A percentile compares a stretch with the other conserved stretches of the same genome.
Evolutionary conservation across 2,888 invertebrate species (phyloP).

Genomic region (Acrobasis suavella): DNA sequence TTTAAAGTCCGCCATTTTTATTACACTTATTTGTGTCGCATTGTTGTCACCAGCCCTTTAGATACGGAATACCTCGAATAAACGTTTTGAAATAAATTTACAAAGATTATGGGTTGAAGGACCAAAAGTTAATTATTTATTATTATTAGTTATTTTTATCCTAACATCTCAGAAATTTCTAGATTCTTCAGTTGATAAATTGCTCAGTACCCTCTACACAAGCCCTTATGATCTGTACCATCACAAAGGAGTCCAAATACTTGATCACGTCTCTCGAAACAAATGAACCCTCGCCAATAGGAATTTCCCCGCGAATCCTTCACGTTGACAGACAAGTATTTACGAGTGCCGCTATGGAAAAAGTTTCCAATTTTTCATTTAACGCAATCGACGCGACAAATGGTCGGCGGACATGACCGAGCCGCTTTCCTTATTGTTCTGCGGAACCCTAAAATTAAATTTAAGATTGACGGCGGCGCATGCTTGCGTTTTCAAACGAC

Average conservation of each 20-base stretch:
- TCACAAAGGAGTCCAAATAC: not conserved
- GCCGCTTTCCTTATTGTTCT: conserved; percentile 18
- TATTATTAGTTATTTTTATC: too few species aligned
- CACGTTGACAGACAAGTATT: conserved; percentile 56
- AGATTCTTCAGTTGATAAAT: too few species aligned
- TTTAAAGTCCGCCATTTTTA: too few species aligned
- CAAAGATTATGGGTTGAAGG: too few species aligned
- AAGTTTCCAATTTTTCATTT: conserved; percentile 45
- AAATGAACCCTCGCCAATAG: conserved; percentile 23
- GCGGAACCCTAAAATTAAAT: conserved; percentile 21
- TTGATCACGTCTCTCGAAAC: conserved; percentile 17
- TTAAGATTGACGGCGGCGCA: conserved; percentile 20
- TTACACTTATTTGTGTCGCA: too few species aligned
- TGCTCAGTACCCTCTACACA: too few species aligned
- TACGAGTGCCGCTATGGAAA: conserved; percentile 49
- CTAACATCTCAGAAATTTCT: too few species aligned
- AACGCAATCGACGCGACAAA: conserved; percentile 60
- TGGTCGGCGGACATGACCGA: conserved; percentile 54
- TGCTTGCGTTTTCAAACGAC: conserved; percentile 7
- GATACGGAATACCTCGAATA: too few species aligned
- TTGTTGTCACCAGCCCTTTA: too few species aligned
- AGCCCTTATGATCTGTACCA: too few species aligned
- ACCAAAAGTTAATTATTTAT: too few species aligned
- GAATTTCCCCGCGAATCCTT: conserved; percentile 44
- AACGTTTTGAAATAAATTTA: too few species aligned